Base-by-base conservation (phyloP, 2,113 vertebrate species). In the Protobothrops mucrosquamatus region DNA sequence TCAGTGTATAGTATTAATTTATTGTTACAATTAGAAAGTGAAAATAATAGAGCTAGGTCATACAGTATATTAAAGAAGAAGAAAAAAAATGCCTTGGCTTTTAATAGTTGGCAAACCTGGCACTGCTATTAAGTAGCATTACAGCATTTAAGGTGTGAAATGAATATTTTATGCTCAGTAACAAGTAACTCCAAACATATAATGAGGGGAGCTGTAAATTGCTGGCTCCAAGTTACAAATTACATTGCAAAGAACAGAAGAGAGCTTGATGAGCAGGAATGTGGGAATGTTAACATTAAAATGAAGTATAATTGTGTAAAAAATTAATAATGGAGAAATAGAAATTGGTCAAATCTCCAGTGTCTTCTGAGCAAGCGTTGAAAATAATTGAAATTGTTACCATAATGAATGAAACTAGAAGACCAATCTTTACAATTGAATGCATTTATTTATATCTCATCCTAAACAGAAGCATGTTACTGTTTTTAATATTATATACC, bases 61-160 rank as follows among this genome's bases (percentile, higher is more conserved):
- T 94, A 92, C 14, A 51, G 23, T 93, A 51, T 29, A 61, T 94
- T 85, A 93, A 93, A 90, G 85, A 92, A 93, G 94, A 22, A 24
- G 46, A 48, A 81, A 23, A 23, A 59, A 95, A 85, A 64, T 64
- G 1, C 0, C 92, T 55, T 81, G 59, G 89, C 91, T 97, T 97
- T 91, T 93, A 94, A 88, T 95, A 95, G 90, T 94, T 95, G 92
- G 88, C 93, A 96, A 93, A 54, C 90, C 93, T 85, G 54, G 89
- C 69, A 91, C 85, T 86, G 48, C 91, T 90, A 2, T 95, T 97
- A 96, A 95, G 52, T 95, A 95, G 61, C 91, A 95, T 93, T 96
- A 93, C 51, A 94, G 56, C 92, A 92, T 95, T 97, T 96, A 96
- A 97, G 93, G 88, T 97, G 54, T 95, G 74, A 97, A 97, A 94